A percentile compares a stretch with the other conserved stretches of the same genome.
Evolutionary conservation across 1,140 invertebrate species (phyloP).

Genomic region (Anoplophora glabripennis): DNA sequence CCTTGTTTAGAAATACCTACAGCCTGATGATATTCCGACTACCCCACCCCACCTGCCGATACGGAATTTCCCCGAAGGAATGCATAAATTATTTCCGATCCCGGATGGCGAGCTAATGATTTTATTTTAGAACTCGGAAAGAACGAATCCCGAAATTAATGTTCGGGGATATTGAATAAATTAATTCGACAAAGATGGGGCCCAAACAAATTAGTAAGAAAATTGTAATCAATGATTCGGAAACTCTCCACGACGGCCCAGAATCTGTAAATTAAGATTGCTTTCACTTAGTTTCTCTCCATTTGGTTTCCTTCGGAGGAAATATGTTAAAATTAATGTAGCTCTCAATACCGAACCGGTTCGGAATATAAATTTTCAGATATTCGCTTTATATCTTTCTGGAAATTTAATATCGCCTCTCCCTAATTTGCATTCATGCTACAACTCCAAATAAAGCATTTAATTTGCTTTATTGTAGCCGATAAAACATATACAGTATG

Average conservation of each 20-base stretch:
- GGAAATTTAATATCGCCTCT: conserved; percentile 34
- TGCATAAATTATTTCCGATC: conserved; percentile 11
- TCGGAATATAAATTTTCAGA: conserved; percentile 40
- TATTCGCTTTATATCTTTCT: conserved; percentile 33
- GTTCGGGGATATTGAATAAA: conserved; percentile 22
- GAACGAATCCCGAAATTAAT: conserved; percentile 4
- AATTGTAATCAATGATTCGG: conserved; percentile 45
- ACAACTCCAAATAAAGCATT: conserved; percentile 35
- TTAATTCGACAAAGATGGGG: conserved; percentile 25
- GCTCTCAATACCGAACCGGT: conserved; percentile 42
- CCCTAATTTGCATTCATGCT: conserved; percentile 31
- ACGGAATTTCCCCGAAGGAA: background rate
- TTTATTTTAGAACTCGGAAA: background rate
- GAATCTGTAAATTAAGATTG: conserved; percentile 39
- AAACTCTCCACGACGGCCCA: conserved; percentile 27
- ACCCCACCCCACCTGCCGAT: no score
- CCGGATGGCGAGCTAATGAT: conserved; percentile 2
- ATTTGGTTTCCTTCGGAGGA: conserved; percentile 34
- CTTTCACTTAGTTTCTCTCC: conserved; percentile 32
- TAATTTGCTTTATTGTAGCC: conserved; percentile 27
- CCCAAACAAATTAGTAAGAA: conserved; percentile 41
- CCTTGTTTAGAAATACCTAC: no score
- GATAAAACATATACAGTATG: no score
- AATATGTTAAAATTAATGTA: conserved; percentile 45
- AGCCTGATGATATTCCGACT: no score